A percentile compares a stretch with the other conserved stretches of the same genome.
phyloP scores from a whole-genome alignment of 2,113 vertebrate species.

The Desmodus rotundus region DNA sequence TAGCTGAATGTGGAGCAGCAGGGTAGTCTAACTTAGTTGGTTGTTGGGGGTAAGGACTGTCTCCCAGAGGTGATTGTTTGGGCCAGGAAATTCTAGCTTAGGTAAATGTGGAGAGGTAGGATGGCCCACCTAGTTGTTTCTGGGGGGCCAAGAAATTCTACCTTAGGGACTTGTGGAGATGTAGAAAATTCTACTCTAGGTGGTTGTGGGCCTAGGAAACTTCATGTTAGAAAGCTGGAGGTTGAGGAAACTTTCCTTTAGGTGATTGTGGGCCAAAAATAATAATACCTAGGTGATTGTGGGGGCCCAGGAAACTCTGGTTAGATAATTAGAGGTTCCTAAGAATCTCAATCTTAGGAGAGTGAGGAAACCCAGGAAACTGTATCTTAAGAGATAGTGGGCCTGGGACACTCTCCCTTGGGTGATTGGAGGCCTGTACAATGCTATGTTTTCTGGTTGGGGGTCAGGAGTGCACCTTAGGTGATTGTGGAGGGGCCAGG shows the following conservation, averaged over 20 bases:
- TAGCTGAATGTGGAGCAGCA: neutral
- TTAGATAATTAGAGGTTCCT: neutral
- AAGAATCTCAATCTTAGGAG: neutral
- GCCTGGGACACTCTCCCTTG: neutral
- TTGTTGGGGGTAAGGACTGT: neutral
- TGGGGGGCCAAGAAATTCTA: neutral
- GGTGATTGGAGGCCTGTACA: neutral
- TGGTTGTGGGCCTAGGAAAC: neutral
- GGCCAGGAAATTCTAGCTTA: neutral
- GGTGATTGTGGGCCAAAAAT: neutral
- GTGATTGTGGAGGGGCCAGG: neutral
- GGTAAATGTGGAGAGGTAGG: neutral
- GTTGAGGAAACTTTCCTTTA: neutral
- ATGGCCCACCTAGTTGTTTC: neutral
- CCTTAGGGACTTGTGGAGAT: neutral
- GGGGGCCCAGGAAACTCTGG: neutral
- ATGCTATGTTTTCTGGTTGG: neutral
- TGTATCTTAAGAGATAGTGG: neutral
- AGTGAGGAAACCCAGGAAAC: neutral
- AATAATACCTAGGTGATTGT: no score
- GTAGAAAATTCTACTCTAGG: neutral
- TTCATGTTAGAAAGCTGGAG: neutral
- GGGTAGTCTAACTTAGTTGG: neutral
- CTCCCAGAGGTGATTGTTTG: neutral
- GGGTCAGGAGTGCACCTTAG: neutral